Base-by-base conservation (phyloP, 2,797 vertebrate species). In the Sparus aurata region DNA sequence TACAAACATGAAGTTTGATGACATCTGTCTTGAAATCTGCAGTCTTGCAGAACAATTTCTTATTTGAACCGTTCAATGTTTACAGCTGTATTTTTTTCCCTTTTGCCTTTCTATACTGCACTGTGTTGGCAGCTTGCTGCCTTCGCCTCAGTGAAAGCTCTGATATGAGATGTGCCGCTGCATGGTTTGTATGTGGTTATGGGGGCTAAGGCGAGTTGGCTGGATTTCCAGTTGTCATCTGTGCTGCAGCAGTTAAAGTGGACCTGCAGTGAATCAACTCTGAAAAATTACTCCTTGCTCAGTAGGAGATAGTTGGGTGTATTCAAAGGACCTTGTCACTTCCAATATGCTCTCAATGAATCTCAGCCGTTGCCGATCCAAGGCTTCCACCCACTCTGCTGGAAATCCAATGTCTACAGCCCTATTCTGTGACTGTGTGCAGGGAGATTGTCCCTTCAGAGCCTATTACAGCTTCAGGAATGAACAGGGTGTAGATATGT, bases 311-410 rank as follows among this genome's bases (percentile, higher is more conserved):
- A 89, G 90, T 87, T 73, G 88, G 87, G 87, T 93, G 92, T 91
- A 94, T 93, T 95, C 92, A 94, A 90, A 88, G 90, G 84, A 92
- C 91, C 92, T 91, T 94, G 94, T 96, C 94, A 92, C 93, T 93
- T 95, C 85, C 88, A 91, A 91, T 93, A 83, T 89, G 89, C 87
- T 92, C 79, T 90, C 92, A 94, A 95, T 95, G 88, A 87, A 93
- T 94, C 94, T 94, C 79, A 77, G 87, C 82, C 57, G 3, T 60
- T 89, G 84, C 87, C 11, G 62, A 86, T 87, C 80, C 83, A 69
- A 74, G 79, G 65, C 72, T 79, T 89, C 77, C 77, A 70, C 75
- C 65, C 84, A 82, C 79, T 90, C 81, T 22, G 27, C 71, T 55
- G 80, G 71, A 84, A 85, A 92, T 88, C 87, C 85, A 79, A 78